Evolutionary conservation across 2,113 vertebrate species (phyloP).

Genomic region (Abramis brama): DNA sequence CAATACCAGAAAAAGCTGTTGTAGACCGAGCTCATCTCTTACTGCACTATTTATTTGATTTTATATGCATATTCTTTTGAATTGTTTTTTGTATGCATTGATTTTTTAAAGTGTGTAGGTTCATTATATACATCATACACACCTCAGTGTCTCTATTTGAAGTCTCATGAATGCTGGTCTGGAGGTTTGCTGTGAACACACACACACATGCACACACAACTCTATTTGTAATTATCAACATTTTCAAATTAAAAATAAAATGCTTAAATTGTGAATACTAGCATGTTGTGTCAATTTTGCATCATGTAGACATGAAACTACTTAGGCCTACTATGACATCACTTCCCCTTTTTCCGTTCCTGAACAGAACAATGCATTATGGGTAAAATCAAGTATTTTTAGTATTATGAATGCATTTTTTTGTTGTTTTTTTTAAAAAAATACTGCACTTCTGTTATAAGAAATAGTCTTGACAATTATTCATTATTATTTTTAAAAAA

Average conservation of each 20-base stretch:
- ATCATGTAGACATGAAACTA: not conserved
- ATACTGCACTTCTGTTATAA: too few relatives aligned
- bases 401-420: too few relatives aligned
- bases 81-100: not conserved
- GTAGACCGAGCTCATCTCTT: not conserved
- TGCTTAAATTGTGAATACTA: conserved; percentile 3
- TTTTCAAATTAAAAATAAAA: conserved; percentile 24
- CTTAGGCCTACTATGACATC: too few relatives aligned
- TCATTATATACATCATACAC: not conserved
- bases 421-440: too few relatives aligned
- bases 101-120: not conserved
- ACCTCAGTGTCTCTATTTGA: not conserved
- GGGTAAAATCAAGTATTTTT: not conserved
- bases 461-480: too few relatives aligned
- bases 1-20: too few relatives aligned
- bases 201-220: not conserved
- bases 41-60: not conserved
- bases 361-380: not conserved
- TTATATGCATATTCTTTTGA: not conserved
- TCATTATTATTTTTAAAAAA: too few relatives aligned
- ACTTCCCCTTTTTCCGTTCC: not conserved
- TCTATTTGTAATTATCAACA: conserved; percentile 16
- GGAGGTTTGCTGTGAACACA: conserved; percentile 14
- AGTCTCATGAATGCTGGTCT: not conserved
- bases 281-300: not conserved